These are phyloP conservation scores for Thera britannica DNA, from an alignment of 2,888 invertebrate genomes.

Conservation along the genomic window DNA sequence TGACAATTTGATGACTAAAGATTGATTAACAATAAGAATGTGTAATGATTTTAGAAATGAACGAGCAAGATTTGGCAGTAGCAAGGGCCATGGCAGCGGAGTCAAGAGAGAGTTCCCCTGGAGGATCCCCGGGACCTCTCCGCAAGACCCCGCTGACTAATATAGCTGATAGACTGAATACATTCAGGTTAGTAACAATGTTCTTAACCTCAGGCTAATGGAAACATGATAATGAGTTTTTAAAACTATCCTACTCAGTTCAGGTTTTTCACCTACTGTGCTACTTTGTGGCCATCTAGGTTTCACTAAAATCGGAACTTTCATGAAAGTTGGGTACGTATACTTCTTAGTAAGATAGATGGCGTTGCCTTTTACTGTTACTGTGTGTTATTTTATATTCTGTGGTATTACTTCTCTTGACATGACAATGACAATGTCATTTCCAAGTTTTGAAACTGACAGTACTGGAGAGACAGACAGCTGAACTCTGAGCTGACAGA, in stretches of 20 bases:
- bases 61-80: constrained; percentile 89
- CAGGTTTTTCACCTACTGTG: too few species aligned
- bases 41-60: constrained; percentile 69
- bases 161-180: constrained; percentile 87
- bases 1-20: too few species aligned
- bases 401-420: too few species aligned
- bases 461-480: not conserved
- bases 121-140: constrained; percentile 85
- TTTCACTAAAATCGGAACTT: too few species aligned
- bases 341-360: too few species aligned
- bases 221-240: too few species aligned
- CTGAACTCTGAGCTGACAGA: not conserved
- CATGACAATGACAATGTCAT: too few species aligned
- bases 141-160: constrained; percentile 86
- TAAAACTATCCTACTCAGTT: too few species aligned
- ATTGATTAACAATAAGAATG: not conserved
- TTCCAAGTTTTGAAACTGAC: constrained; percentile 6
- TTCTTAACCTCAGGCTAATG: not conserved
- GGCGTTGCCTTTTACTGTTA: too few species aligned
- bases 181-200: constrained; percentile 84
- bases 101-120: constrained; percentile 83
- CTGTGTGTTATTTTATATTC: too few species aligned
- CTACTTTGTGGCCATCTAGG: too few species aligned
- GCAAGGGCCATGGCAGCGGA: constrained; percentile 89
- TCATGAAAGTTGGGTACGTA: too few species aligned